Evolutionary conservation across 2,797 vertebrate genomes (phyloP).

Genomic region (Tinamus major): DNA sequence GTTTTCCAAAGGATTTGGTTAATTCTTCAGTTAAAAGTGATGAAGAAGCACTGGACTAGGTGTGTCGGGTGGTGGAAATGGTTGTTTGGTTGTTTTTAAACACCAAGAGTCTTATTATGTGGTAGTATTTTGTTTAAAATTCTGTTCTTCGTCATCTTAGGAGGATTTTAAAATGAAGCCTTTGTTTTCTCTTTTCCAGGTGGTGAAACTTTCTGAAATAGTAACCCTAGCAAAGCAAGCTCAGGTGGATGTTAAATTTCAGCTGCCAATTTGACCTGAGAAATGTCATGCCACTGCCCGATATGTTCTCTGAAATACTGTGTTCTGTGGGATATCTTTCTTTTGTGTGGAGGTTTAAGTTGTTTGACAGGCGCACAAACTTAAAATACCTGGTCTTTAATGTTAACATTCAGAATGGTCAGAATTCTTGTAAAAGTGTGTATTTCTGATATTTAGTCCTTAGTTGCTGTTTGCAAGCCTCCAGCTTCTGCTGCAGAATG

Average conservation of each 20-base stretch:
- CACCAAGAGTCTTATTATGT: neutral
- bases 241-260: constrained; percentile 97
- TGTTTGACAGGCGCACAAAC: constrained; percentile 54
- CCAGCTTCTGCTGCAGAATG: constrained; percentile 69
- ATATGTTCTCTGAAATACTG: constrained; percentile 74
- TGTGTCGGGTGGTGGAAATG: too few species aligned
- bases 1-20: neutral
- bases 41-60: neutral
- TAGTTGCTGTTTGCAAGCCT: constrained; percentile 61
- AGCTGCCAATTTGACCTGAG: constrained; percentile 91
- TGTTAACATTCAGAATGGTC: constrained; percentile 62
- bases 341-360: constrained; percentile 67
- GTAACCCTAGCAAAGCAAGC: constrained; percentile 94
- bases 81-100: too few species aligned
- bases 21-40: neutral
- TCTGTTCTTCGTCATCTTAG: neutral
- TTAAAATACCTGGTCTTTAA: constrained; percentile 65
- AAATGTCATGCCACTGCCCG: constrained; percentile 27
- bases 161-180: neutral
- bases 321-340: constrained; percentile 68
- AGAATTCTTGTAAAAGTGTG: constrained; percentile 56
- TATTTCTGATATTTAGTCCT: constrained; percentile 51
- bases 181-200: constrained; percentile 80
- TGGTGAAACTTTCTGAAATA: constrained; percentile 98
- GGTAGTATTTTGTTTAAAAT: neutral